Base-by-base conservation (phyloP, 2,888 invertebrate genomes). In the Heliconius cydno region DNA sequence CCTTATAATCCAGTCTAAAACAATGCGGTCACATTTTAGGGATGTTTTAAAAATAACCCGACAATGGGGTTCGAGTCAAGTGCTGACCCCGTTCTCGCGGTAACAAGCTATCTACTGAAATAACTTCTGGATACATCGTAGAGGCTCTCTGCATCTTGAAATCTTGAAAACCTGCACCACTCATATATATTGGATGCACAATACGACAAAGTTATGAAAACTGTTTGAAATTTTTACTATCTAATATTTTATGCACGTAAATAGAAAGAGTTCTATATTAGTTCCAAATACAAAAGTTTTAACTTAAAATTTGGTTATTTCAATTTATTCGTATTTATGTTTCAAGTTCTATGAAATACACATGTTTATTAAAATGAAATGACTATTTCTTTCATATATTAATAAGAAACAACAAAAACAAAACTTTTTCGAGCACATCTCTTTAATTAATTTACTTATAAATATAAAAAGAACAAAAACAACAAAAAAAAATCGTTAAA, bases 31-130 rank as follows among this genome's bases (percentile, higher is more conserved):
- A 73, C 41, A 73, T 72, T 57, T 79, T 57, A 77, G 67, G 76
- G 41, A 75, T 70, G 66, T 30, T 72, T 79, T 77, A 81, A 80
- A 81, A 76, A 81, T 78, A 81, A 80, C 80, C 74, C 78, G 78
- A 81, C 81, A 80, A 81, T 78, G 76, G 81, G 72, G 72, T 78
- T 76, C 71, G 76, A 78, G 76, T 81, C 68, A 78, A 81, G 81
- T 78, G 66, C 72, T 80, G 81, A 81, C 81, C 80, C 67, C 67
- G 66, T 79, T 79, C 57, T 72, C 41, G 72, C 13, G 63, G 71
- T 76, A 66, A 67, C 72, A 71, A 76, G 57, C 66, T 52, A 76
- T 63, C 34, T 52, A 78, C 77, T 52, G 65, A 78, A 78, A 72
- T 76, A 71, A 79, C 74, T 75, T 68, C 68, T 79, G 76, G 41